Evolutionary conservation across 2,113 vertebrate genomes (phyloP).

Genomic region (Gymnobelideus leadbeateri): DNA sequence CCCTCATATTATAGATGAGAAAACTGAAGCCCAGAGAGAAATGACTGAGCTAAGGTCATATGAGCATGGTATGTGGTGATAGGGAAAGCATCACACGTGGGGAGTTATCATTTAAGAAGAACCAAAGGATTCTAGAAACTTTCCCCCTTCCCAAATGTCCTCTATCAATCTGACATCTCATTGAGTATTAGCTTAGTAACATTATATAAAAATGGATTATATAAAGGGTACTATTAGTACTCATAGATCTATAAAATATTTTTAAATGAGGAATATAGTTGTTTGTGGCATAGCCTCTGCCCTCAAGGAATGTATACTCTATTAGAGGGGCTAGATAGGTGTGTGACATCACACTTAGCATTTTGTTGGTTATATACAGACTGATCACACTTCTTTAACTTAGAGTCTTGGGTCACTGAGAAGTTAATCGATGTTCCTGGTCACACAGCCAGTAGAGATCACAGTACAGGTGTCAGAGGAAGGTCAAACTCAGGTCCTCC

Average conservation of each 20-base stretch:
- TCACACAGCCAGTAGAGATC: no score
- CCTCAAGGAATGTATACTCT: neutral
- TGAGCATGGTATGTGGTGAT: neutral
- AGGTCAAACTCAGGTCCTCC: neutral
- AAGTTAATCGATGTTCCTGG: neutral
- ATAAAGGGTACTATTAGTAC: neutral
- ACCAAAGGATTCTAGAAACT: neutral
- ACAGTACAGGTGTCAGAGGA: neutral
- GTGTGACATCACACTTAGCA: neutral
- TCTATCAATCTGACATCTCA: neutral
- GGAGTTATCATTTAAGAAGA: neutral
- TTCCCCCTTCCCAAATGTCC: neutral
- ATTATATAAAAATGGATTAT: neutral
- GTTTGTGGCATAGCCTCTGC: neutral
- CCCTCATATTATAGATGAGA: neutral
- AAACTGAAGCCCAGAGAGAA: neutral
- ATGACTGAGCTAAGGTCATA: neutral
- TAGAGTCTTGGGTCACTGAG: neutral
- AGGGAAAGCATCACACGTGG: neutral
- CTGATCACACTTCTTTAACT: neutral
- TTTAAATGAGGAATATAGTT: neutral
- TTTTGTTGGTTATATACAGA: neutral
- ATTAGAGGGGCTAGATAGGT: neutral
- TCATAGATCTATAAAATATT: neutral
- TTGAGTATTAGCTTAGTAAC: neutral